phyloP scores from a whole-genome alignment of 1,140 invertebrate species.

The Drosophila watanabei region DNA sequence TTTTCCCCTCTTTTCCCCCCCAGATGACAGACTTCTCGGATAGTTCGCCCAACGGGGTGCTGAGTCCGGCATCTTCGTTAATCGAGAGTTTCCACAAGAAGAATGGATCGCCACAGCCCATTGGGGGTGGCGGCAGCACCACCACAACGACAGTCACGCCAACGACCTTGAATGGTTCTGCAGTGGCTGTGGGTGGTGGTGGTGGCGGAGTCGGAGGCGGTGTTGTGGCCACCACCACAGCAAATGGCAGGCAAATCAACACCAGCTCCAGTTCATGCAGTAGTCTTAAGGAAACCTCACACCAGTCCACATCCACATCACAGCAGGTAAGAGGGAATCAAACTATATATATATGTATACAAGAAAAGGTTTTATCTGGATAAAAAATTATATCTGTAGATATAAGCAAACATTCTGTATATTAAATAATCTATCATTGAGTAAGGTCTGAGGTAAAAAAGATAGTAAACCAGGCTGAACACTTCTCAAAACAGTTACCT shows the following conservation, averaged over 20 bases:
- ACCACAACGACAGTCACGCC: slow-evolving; percentile 20
- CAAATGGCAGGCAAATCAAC: slow-evolving; percentile 77
- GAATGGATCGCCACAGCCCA: slow-evolving; percentile 50
- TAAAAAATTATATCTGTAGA: neutral
- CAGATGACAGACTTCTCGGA: slow-evolving; percentile 86
- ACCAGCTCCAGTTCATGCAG: slow-evolving; percentile 81
- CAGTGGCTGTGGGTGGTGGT: slow-evolving; percentile 25
- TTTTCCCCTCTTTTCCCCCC: neutral
- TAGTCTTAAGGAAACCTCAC: slow-evolving; percentile 85
- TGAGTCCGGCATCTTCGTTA: slow-evolving; percentile 78
- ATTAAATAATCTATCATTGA: neutral
- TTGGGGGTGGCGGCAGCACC: slow-evolving; percentile 11
- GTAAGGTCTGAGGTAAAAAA: neutral
- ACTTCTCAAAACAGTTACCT: neutral
- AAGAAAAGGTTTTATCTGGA: neutral
- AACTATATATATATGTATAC: neutral
- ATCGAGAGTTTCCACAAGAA: slow-evolving; percentile 85
- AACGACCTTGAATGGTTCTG: slow-evolving; percentile 55
- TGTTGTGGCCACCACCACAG: slow-evolving; percentile 36
- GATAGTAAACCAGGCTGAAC: neutral
- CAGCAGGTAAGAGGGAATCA: slow-evolving; percentile 71
- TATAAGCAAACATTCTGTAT: neutral
- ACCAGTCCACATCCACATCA: slow-evolving; percentile 82
- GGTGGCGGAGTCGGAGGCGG: slow-evolving; percentile 27
- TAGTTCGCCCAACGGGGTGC: slow-evolving; percentile 74